Evolutionary conservation across 2,113 vertebrate genomes (phyloP), one percentile per base, ranked within the genome.

Genomic region (Gopherus flavomarginatus): DNA sequence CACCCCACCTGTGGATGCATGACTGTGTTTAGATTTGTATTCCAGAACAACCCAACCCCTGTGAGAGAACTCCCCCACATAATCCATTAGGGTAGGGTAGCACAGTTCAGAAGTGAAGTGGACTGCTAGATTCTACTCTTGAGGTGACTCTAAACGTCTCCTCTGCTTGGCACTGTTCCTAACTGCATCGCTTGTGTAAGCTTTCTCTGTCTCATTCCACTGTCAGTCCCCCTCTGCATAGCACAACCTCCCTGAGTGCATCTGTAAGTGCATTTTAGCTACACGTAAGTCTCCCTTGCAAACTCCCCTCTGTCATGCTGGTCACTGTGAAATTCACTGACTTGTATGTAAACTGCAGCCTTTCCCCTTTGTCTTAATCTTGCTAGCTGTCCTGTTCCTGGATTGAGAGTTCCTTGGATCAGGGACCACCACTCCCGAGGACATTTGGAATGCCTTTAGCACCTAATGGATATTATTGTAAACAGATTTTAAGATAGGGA

Each of bases 381-480:
- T 12, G 83, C 26, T 56, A 69, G 2, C 24, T n/a, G 29, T 26
- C 4, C 16, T 0, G 2, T 4, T 52, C 21, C 5, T 10, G n/a
- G 31, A 52, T 57, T 0, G 2, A 29, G 12, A 29, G 27, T 2
- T 4, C 54, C 21, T 6, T 10, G 69, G 69, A 38, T 72, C n/a
- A 38, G n/a, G 69, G 69, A 19, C 69, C 8, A n/a, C 22, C 21
- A 17, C 69, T 21, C 8, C 69, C 11, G n/a, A 38, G 69, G 69
- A 72, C 31, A 35, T 26, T 12, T 75, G 8, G 12, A 50, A 17
- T 4, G 1, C 19, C 0, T 2, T 0, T 9, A 1, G 11, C 26
- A 19, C 19, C 38, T 0, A 17, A 6, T 14, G 31, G 4, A 11
- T 35, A 38, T 7, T 35, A 12, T 24, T 22, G 52, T 53, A 2